Evolutionary conservation across 2,113 vertebrate genomes (phyloP), one percentile per base, ranked within the genome.

Genomic region (Bolborhynchus lineola): DNA sequence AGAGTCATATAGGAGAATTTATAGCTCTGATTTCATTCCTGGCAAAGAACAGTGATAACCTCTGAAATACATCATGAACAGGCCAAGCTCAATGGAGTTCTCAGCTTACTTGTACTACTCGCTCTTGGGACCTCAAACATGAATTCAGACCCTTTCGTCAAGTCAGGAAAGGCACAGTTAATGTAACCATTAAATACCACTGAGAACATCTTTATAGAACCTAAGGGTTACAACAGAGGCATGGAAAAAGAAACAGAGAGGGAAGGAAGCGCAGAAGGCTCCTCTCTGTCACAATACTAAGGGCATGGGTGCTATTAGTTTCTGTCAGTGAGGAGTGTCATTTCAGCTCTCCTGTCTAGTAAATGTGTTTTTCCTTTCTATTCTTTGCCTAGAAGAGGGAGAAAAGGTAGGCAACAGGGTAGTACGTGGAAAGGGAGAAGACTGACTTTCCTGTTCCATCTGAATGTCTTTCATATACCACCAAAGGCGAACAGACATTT

Each of bases 251-350:
- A 62, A 19, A 49, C 6, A 29, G 24, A 85, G 65, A 42, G 10
- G 8, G 23, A 84, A 75, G 23, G 39, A 82, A 79, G 7, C 6
- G 57, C 0, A 6, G 52, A 65, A 90, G 9, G 16, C 4, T 60
- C 13, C 10, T 10, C 2, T 53, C 14, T 69, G 16, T 41, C 0
- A 0, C 25, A 35, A 10, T 23, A 14, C 5, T 37, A 49, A 41
- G 28, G 17, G 7, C 10, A 50, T 9, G 9, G 23, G 10, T 80
- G 21, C 33, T 84, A 21, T 72, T 37, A 64, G 39, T 18, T 17
- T 37, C 35, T 75, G 35, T 21, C 20, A 78, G 19, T 29, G 28
- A 52, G 25, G 81, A 60, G 3, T 37, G 44, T 35, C 16, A 28
- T 65, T 81, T 76, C 23, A 69, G 20, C 3, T 90, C 17, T 52